Base-by-base conservation (phyloP, 2,797 vertebrate genomes). In the Rhinatrema bivittatum region DNA sequence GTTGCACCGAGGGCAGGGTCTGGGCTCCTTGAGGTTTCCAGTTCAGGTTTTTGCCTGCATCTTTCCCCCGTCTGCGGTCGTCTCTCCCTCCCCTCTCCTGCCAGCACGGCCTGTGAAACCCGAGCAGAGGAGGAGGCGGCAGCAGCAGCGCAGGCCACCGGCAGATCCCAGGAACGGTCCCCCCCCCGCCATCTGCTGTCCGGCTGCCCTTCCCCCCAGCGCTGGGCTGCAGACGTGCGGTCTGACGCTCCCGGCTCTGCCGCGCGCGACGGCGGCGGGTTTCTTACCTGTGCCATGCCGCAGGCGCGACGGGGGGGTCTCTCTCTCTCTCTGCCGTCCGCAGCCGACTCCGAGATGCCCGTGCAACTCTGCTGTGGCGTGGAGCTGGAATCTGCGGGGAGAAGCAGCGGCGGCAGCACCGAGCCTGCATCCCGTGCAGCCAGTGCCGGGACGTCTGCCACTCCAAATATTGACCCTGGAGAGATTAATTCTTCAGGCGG, bases 241-340 rank as follows among this genome's bases (percentile, higher is more conserved):
- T 9, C 25, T 21, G 4, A 1, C 5, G 16, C 7, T 10, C 15
- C 5, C 15, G 10, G 10, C 16, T 10, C 26, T 5, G 10, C 7
- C 9, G 20, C 3, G 19, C 5, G 32, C 19, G 20, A 30, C 3
- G 13, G 5, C 3, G 4, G 10, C 25, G 18, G 36, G 16, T 23
- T 38, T 47, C 56, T 53, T 50, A 66, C 70, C 70, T 70, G 62
- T 52, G 67, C 70, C 70, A 70, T 68, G 33, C 65, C 68, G 62
- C 45, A 5, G 50, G 37, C 25, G 26, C 7, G 3, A 14, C 14
- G 10, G 6, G 20, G 6, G 9, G 31, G 32, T 5, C 43, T 20
- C 6, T 20, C 31, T 34, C 20, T 20, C 44, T 15, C 2, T 24
- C 9, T 8, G 10, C 4, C 9, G 7, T 15, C 32, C 3, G 7